Conservation (phyloP, 1,140 invertebrate genomes). For the Zaprionus lachaisei region DNA sequence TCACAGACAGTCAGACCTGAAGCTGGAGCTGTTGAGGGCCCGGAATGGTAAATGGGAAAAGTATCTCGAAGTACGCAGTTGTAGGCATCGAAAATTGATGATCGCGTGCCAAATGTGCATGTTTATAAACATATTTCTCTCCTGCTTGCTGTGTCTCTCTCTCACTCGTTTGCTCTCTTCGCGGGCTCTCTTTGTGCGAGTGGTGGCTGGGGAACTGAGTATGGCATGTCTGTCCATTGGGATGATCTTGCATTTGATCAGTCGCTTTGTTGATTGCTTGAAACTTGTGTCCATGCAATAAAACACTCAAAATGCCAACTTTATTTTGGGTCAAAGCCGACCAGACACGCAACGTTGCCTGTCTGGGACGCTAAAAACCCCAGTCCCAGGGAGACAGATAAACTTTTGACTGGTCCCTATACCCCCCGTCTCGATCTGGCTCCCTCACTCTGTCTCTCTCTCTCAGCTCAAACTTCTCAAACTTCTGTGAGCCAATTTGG, state of each 20-base stretch:
- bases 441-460: slow-evolving; percentile 21
- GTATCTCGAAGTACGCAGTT: slow-evolving; percentile 70
- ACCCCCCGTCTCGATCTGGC: no score
- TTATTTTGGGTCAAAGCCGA: slow-evolving; percentile 79
- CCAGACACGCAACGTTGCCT: slow-evolving; percentile 80
- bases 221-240: slow-evolving; percentile 60
- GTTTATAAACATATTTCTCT: slow-evolving; percentile 80
- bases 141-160: slow-evolving; percentile 11
- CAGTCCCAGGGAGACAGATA: slow-evolving; percentile 46
- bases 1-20: neutral
- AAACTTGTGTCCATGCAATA: slow-evolving; percentile 82
- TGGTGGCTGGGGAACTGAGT: slow-evolving; percentile 20
- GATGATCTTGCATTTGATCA: slow-evolving; percentile 82
- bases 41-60: slow-evolving; percentile 50
- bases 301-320: slow-evolving; percentile 82
- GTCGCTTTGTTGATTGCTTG: slow-evolving; percentile 81
- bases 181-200: slow-evolving; percentile 3
- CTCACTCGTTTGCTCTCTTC: neutral
- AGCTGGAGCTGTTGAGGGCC: slow-evolving; percentile 48
- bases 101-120: slow-evolving; percentile 82
- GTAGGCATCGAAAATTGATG: slow-evolving; percentile 71
- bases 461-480: neutral
- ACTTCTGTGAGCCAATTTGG: slow-evolving; percentile 66
- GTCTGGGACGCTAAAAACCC: slow-evolving; percentile 35
- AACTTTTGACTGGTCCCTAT: slow-evolving; percentile 52